Evolutionary conservation across 53 echinoderm and acorn worm genomes (phyloP).

Genomic region (Astropecten irregularis): DNA sequence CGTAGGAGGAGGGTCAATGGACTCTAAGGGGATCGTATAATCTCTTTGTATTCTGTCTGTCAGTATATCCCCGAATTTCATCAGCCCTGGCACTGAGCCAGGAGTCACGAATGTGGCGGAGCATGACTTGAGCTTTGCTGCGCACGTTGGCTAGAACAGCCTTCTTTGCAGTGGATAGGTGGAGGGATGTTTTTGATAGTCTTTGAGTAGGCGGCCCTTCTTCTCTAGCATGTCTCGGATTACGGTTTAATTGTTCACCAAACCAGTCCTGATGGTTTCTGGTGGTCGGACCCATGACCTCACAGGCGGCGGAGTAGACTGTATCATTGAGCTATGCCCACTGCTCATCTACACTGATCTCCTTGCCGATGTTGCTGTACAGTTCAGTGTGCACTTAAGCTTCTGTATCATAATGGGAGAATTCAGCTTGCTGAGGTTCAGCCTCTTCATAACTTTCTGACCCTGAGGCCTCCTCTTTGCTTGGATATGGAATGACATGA

Average conservation of each 20-base stretch:
- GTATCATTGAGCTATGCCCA: background rate
- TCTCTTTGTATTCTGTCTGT: conserved; percentile 7
- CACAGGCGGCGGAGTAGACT: background rate
- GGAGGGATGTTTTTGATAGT: background rate
- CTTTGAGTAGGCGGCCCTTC: background rate
- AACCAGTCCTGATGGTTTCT: conserved; percentile 18
- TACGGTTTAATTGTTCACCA: background rate
- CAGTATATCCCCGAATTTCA: background rate
- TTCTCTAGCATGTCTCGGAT: background rate
- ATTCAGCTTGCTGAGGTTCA: conserved; percentile 30
- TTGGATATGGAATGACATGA: background rate
- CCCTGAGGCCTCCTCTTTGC: no score
- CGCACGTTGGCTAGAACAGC: background rate
- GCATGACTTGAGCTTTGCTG: background rate
- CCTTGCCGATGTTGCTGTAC: background rate
- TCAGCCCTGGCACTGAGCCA: background rate
- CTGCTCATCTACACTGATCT: no score
- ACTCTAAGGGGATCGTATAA: conserved; percentile 5
- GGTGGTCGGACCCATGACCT: background rate
- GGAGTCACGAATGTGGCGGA: background rate
- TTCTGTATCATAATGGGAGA: background rate
- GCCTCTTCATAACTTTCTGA: no score
- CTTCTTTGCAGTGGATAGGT: background rate
- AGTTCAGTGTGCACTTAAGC: background rate
- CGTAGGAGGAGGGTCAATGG: conserved; percentile 14